Base-by-base conservation (phyloP, 2,888 invertebrate species). In the Leptopilina myrica region DNA sequence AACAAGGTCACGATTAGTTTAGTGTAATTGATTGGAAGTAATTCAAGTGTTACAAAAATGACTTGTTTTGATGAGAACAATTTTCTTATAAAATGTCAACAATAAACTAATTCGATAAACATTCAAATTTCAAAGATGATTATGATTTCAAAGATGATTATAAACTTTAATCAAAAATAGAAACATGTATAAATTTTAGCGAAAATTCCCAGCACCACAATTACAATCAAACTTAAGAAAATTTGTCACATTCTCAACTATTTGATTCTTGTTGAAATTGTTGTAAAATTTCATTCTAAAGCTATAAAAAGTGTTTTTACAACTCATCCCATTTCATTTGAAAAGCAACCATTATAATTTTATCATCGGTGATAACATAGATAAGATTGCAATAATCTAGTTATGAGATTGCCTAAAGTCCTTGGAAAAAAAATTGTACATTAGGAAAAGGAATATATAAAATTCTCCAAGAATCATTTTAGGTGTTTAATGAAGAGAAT, bases 311-410 rank as follows among this genome's bases (percentile, higher is more conserved):
- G 8, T 62, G 8, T 62, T 69, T 56, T 9, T 14, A 73, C 14
- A 73, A 73, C 73, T 73, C 56, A n/a, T 73, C 14, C 33, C 56
- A 73, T 56, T 73, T n/a, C 33, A 33, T n/a, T 9, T 33, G 14
- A 73, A 73, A 73, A 7, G 6, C 0, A 9, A 33, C n/a, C 14
- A 33, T 56, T 73, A 26, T 9, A 1, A n/a, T 56, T 33, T 56
- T 56, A 56, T 56, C 33, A 56, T n/a, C 11, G 69, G 53, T 20
- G 26, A 69, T 69, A 56, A 69, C 8, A 26, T 12, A n/a, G 26
- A 69, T 69, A 69, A 53, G n/a, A 26, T 4, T 26, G n/a, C 53
- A 56, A 33, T 43, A 43, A 43, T 69, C 56, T 49, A 33, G 26
- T 69, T 69, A 56, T 53, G 69, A 7, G 33, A 56, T 69, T 69